Evolutionary conservation across 35 echinoderm and acorn worm genomes (phyloP), one percentile per base, ranked within the genome.

Genomic region (Acanthaster planci): DNA sequence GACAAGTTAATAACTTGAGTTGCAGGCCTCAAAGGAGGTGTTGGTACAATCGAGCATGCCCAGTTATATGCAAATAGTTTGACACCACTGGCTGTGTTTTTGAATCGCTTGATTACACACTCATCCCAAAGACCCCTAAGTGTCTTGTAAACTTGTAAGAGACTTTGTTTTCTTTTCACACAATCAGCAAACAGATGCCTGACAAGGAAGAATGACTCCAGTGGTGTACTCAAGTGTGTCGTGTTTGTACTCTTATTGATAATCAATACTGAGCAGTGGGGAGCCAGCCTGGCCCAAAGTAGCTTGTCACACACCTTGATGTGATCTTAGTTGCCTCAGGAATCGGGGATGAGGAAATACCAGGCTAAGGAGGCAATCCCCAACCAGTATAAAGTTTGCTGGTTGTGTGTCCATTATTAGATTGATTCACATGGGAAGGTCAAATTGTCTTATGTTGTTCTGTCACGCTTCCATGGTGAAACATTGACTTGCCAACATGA

Each of bases 391-490:
- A 72, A 72, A 72, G 64, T 72, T 72, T 72, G 64, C 64, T 12
- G 64, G 64, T 72, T 72, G 64, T 34, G 30, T 72, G 34, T 72
- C 64, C 64, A 72, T 72, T 72, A 72, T 7, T 72, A 12, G 4
- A 72, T 72, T 29, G 64, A 72, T 72, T 72, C 14, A 72, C 64
- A 72, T 9, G 7, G 14, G 18, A 15, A 72, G 26, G 64, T 31
- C 0, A 10, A 72, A 19, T 72, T 47, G 42, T 21, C 64, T 23
- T 26, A 27, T 72, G 34, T 72, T 35, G 34, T 72, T 0, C 64
- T 35, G 64, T 72, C 64, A 72, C 23, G 64, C 64, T 23, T 72
- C 64, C 26, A 72, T 72, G 64, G 64, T 72, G 64, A 72, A 72
- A 8, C 30, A 26, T 6, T 47, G 42, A 12, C n/a, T n/a, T n/a